Percentiles rank a stretch among this genome's conserved stretches.
Conservation (phyloP, 2,888 invertebrate species). For the Synanthedon formicaeformis region DNA sequence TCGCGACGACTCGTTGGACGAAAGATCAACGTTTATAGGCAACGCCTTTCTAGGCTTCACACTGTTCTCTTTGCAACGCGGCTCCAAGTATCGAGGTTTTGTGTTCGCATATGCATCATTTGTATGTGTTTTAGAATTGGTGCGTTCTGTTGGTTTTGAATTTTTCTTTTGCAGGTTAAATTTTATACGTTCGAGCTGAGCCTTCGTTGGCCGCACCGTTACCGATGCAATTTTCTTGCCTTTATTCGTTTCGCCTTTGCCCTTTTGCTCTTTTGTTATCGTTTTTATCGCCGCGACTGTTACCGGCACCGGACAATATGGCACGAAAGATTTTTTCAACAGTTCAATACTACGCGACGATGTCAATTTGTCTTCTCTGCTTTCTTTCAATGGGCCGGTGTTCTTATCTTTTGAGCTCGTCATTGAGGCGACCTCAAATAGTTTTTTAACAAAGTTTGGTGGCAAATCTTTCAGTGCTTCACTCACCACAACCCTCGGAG, state of each 20-base stretch:
- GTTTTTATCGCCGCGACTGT: neutral
- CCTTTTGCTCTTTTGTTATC: conserved; percentile 5
- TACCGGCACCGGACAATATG: conserved; percentile 35
- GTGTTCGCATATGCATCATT: conserved; percentile 30
- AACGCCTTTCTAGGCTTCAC: conserved; percentile 41
- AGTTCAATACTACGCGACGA: conserved; percentile 34
- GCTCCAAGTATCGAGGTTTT: conserved; percentile 75
- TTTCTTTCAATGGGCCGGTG: conserved; percentile 11
- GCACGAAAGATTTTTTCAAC: conserved; percentile 45
- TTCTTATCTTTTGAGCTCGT: conserved; percentile 16
- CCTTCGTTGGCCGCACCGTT: conserved; percentile 48
- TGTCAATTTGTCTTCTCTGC: conserved; percentile 11
- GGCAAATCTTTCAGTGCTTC: conserved; percentile 46
- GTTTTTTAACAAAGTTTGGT: conserved; percentile 36
- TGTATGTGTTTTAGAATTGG: conserved; percentile 9
- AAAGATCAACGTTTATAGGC: conserved; percentile 48
- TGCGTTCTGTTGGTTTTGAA: conserved; percentile 6
- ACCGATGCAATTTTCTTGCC: conserved; percentile 22
- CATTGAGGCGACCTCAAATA: conserved; percentile 33
- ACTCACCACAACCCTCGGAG: conserved; percentile 37
- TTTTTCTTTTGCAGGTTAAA: conserved; percentile 41
- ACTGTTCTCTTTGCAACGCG: conserved; percentile 35
- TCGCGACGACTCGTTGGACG: conserved; percentile 76
- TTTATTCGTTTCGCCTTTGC: conserved; percentile 16
- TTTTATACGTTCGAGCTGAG: conserved; percentile 52